phyloP scores from a whole-genome alignment of 2,797 vertebrate genomes.

The Nothura maculosa region DNA sequence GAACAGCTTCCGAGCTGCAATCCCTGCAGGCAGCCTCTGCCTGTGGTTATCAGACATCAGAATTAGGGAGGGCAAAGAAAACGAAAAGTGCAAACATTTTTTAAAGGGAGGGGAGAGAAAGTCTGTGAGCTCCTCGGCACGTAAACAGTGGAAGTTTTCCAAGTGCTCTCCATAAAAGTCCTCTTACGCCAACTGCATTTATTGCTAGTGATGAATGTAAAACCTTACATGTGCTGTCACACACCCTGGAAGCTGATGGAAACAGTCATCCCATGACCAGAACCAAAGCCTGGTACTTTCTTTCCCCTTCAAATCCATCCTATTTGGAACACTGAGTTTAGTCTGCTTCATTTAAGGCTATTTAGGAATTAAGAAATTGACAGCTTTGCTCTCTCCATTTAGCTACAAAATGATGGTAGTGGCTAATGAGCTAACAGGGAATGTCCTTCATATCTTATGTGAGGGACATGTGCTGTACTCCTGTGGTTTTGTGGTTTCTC shows the following conservation, averaged over 20 bases:
- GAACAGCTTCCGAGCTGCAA: neutral
- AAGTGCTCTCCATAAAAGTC: neutral
- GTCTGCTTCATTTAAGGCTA: neutral
- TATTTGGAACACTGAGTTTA: neutral
- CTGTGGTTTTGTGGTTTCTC: neutral
- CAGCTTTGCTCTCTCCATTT: neutral
- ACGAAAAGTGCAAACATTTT: neutral
- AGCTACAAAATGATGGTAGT: rapidly evolving
- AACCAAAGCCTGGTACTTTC: neutral
- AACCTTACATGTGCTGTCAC: neutral
- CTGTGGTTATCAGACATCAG: constrained; percentile 6
- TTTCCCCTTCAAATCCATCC: neutral
- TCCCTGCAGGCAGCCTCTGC: neutral
- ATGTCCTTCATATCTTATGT: neutral
- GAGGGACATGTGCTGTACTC: neutral
- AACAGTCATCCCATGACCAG: neutral
- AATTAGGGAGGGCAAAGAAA: constrained; percentile 15
- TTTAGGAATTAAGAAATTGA: neutral
- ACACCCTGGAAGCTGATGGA: neutral
- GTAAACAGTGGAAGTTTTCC: constrained; percentile 37
- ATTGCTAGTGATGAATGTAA: neutral
- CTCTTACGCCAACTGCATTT: neutral
- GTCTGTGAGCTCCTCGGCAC: neutral
- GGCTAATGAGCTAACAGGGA: neutral
- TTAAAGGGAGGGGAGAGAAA: neutral